Base-by-base conservation (phyloP, 2,113 vertebrate genomes). In the Cryptoleucopteryx plumbea region DNA sequence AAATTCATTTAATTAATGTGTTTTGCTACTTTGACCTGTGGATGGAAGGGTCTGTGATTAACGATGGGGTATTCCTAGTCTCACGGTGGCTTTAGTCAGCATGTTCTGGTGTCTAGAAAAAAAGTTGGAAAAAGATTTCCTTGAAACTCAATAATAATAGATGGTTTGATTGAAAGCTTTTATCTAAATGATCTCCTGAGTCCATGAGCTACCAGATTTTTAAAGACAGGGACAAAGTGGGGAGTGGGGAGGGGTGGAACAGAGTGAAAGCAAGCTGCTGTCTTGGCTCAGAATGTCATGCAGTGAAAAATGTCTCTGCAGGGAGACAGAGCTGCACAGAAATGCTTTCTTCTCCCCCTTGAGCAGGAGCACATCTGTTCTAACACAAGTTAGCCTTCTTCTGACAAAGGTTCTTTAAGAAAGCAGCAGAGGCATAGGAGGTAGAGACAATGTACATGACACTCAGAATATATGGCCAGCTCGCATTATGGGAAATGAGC, bases 101-200 rank as follows among this genome's bases (percentile, higher is more conserved):
- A 4, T 43, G 27, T 50, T 72, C 63, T 79, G 71, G 21, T 90
- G 50, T 20, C 20, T 61, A 38, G 67, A 36, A 86, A 95, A 91
- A 72, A 74, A 91, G 14, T 0, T 40, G 9, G 10, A 50, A 91
- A 93, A 95, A 48, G 2, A 77, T 88, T 94, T 82, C 29, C 75
- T 94, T 92, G 95, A 18, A 21, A 87, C 32, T 59, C 89, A 85
- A 91, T 91, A 77, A 81, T 71, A 92, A 70, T 93, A 81, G 53
- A 91, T 93, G 74, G 65, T 74, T 97, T 84, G 88, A 84, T 77
- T 90, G 93, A 93, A 96, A 96, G 95, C 93, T 96, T 97, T 96
- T 96, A 67, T 94, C 91, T 45, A 19, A 89, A 52, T 73, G 27
- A 74, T 65, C 27, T 82, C 53, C 66, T 82, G 40, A 55, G 88